A percentile compares a stretch with the other conserved stretches of the same genome.
phyloP scores from a whole-genome alignment of 2,113 vertebrate species.

The western clawed frog (Xenopus tropicalis) region UCB_Xtro_10.0 CM004449.2:453001-453500 shows the following conservation, averaged over 20 bases:
- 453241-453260: too few species aligned
- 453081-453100: conserved; percentile 62
- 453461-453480: conserved; percentile 59
- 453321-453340: too few species aligned
- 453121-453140: conserved; percentile 63
- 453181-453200: conserved; percentile 63
- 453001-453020: too few species aligned
- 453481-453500: conserved; percentile 60
- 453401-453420: conserved; percentile 33
- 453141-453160: conserved; percentile 61
- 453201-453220: conserved; percentile 71
- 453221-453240: conserved; percentile 53
- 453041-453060: too few species aligned
- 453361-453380: too few species aligned
- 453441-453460: conserved; percentile 59
- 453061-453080: neutral
- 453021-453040: too few species aligned
- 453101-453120: conserved; percentile 66
- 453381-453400: conserved; percentile 49
- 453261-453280: too few species aligned
- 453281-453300: too few species aligned
- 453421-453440: conserved; percentile 68
- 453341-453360: too few species aligned
- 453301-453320: too few species aligned
- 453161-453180: conserved; percentile 59